Percentiles rank a stretch among this genome's conserved stretches.
phyloP scores from a whole-genome alignment of 1,140 invertebrate species.

The Ectropis grisescens region DNA sequence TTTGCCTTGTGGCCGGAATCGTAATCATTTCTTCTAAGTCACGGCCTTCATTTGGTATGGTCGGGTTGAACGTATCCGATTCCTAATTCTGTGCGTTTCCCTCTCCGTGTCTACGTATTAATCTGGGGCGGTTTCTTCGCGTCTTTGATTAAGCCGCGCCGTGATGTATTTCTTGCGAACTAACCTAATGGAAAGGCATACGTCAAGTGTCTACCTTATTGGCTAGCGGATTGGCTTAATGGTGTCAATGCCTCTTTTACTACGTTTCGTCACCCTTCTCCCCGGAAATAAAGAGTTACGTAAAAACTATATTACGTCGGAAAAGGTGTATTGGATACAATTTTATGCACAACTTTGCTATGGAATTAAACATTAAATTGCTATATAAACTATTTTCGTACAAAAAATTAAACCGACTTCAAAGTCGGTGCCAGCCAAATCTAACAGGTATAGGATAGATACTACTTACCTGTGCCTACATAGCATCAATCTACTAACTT shows the following conservation, averaged over 20 bases:
- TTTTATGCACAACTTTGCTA: too few species aligned
- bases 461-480: too few species aligned
- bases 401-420: too few species aligned
- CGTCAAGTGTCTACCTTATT: conserved; percentile 65
- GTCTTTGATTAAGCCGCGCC: conserved; percentile 59
- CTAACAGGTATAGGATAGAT: too few species aligned
- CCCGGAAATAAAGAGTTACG: too few species aligned
- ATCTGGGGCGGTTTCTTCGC: conserved; percentile 43
- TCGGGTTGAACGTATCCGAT: conserved; percentile 21
- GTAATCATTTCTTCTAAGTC: conserved; percentile 9
- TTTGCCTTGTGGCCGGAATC: too few species aligned
- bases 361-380: too few species aligned
- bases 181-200: conserved; percentile 63
- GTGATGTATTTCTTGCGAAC: conserved; percentile 63
- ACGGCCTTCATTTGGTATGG: conserved; percentile 28
- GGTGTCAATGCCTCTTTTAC: conserved; percentile 34
- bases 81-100: conserved; percentile 30
- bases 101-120: conserved; percentile 49
- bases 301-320: too few species aligned
- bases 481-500: too few species aligned
- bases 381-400: too few species aligned
- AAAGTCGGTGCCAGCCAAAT: too few species aligned
- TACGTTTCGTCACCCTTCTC: conserved; percentile 34
- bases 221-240: conserved; percentile 53
- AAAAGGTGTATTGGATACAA: too few species aligned